Conservation (phyloP, 2,888 invertebrate genomes). For the Poecilobothrus nobilitatus region DNA sequence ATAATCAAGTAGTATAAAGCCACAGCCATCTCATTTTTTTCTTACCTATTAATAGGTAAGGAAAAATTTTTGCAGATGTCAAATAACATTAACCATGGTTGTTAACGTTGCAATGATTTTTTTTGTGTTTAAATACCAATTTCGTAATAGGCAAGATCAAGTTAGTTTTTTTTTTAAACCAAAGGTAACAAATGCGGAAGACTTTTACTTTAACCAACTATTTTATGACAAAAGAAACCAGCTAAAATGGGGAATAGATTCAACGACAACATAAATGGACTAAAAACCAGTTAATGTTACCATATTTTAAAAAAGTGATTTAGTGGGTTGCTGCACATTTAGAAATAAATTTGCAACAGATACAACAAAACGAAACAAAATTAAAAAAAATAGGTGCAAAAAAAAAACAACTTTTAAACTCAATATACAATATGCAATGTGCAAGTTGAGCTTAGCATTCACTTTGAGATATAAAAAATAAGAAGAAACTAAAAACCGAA, state of each 20-base stretch:
- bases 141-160: background rate
- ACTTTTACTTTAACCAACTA: background rate
- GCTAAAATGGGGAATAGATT: no score
- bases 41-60: no score
- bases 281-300: background rate
- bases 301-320: background rate
- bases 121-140: background rate
- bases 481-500: background rate
- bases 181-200: background rate
- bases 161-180: background rate
- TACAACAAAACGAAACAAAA: background rate
- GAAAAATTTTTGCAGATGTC: background rate
- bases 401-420: background rate
- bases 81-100: background rate
- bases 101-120: background rate
- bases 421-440: background rate
- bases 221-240: no score
- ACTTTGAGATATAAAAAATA: background rate
- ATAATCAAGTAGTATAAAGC: no score
- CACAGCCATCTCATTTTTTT: no score
- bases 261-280: no score
- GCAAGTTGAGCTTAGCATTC: slow-evolving; percentile 6
- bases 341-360: background rate
- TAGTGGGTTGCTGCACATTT: background rate
- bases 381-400: background rate